Evolutionary conservation across 1,140 invertebrate species (phyloP), one percentile per base, ranked within the genome.

Genomic region (Drosophila mayri): DNA sequence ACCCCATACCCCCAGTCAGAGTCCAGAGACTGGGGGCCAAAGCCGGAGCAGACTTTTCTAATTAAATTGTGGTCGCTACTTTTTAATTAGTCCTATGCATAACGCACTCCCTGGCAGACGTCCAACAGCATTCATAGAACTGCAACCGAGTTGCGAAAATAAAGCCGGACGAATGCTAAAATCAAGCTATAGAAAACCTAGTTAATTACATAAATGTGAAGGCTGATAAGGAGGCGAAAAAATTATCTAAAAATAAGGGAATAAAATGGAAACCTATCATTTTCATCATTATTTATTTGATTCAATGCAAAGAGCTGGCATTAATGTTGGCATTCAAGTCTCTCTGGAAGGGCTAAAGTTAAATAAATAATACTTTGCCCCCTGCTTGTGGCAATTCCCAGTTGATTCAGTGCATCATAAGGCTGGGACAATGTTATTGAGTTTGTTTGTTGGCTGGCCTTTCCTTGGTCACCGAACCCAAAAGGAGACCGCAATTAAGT

Each of bases 401-500:
- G 37, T 59, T 72, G 52, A 72, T 72, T 49, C 68, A 72, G 52
- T 59, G 68, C 65, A 32, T 47, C 64, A 59, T 71, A 70, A 71
- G 68, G 66, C 68, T 41, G 66, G 66, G 52, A 72, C 66, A 72
- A 37, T 60, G 37, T 55, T 63, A 61, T 63, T 63, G 70, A 22
- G 16, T 49, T 55, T 55, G 14, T 49, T 55, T 38, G 12, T 47
- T 71, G 47, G 35, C 22, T 37, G 28, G 38, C 47, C 50, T 37
- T 35, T 58, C 28, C 25, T 38, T 47, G 41, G 43, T 20, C 54
- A 38, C 18, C 41, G 28, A 59, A 54, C 38, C 61, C 32, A 60
- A 75, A 79, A 79, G 76, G 60, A 70, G 79, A 76, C 67, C 67
- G 67, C 62, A 82, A 78, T 82, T 82, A 82, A 78, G 79, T 82